Evolutionary conservation across 35 echinoderm and acorn worm genomes (phyloP), one percentile per base, ranked within the genome.

Genomic region (Diadema setosum): DNA sequence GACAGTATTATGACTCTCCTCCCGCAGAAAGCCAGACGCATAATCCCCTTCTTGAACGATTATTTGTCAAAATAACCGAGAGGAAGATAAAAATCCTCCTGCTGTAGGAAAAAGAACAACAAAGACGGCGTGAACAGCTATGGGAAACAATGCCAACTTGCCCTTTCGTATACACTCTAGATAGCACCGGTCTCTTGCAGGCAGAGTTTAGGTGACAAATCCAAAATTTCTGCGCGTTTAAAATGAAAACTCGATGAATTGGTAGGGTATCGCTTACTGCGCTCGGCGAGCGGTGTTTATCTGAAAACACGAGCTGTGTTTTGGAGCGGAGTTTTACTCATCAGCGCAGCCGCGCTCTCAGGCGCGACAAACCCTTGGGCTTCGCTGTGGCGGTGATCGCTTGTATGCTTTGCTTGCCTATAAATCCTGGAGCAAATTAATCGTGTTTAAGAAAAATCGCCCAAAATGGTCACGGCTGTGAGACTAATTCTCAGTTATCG

Each of bases 41-140:
- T 78, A 78, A 78, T 78, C 73, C 73, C 73, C 73, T 78, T 78
- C 73, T 78, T 78, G 73, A 78, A 78, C 73, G 73, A 78, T 78
- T 78, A 78, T 78, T 78, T 78, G 73, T 78, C 73, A 78, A 78
- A 78, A 78, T 78, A 78, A 78, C 73, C 73, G 73, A 78, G 40
- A 78, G 73, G 73, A 41, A 78, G 73, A 78, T 78, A 78, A 78
- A 78, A 78, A 78, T 78, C 73, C 73, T 78, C 29, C 34, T 78
- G 73, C 73, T 78, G 5, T 78, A 78, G 73, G 73, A 78, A 78
- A n/a, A 78, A 78, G 73, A 78, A 78, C 73, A 78, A 78, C 73
- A 78, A 78, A 42, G 73, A 35, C 73, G 40, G 73, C 73, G 73
- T 78, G 73, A 44, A 78, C 39, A 78, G 73, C 73, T 78, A 78